A percentile compares a stretch with the other conserved stretches of the same genome.
Conservation (phyloP, 2,113 vertebrate genomes). For the Anser cygnoides region DNA sequence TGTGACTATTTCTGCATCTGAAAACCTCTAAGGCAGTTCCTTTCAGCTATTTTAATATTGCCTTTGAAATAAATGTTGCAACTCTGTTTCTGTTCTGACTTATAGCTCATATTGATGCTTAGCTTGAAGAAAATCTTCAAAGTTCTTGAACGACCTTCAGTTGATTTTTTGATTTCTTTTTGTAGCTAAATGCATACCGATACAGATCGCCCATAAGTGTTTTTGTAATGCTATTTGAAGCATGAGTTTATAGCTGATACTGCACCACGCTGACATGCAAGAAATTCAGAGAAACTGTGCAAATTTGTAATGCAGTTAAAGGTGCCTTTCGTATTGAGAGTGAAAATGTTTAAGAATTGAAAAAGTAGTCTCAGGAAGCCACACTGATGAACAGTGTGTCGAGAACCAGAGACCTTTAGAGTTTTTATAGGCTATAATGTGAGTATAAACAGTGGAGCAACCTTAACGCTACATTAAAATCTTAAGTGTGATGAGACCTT, state of each 20-base stretch:
- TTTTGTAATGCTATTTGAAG: not conserved
- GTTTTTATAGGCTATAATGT: fast-evolving
- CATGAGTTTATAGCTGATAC: not conserved
- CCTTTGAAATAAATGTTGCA: not conserved
- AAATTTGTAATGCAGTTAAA: not conserved
- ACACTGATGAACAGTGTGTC: not conserved
- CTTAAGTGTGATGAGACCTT: not conserved
- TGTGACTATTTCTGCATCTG: not conserved
- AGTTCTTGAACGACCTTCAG: not conserved
- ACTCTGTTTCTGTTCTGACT: not conserved
- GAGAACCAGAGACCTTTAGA: not conserved
- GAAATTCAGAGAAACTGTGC: not conserved
- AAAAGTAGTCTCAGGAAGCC: not conserved
- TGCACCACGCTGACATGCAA: not conserved
- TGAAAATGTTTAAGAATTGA: not conserved
- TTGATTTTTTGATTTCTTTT: not conserved
- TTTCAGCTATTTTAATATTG: not conserved
- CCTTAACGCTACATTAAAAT: not conserved
- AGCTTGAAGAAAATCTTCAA: not conserved
- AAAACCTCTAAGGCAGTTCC: not conserved
- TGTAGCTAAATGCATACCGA: not conserved
- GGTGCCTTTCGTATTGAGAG: not conserved
- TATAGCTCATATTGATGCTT: not conserved
- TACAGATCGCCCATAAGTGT: not conserved
- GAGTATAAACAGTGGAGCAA: not conserved